Evolutionary conservation across 2,797 vertebrate genomes (phyloP).

Genomic region (Diceros bicornis): DNA sequence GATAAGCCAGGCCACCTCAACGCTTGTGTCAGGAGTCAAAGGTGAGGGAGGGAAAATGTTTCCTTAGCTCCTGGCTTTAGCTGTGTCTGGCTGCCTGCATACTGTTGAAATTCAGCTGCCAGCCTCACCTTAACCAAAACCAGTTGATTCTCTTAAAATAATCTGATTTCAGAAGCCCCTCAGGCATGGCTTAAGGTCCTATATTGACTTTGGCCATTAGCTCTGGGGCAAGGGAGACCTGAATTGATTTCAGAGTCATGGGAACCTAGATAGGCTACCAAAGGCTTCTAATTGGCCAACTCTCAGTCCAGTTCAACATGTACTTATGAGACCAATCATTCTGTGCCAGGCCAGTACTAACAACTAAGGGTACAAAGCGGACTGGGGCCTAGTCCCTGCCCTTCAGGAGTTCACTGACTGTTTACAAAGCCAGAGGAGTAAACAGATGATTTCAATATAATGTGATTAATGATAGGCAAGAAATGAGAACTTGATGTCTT

Average conservation of each 20-base stretch:
- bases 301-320: slow-evolving; percentile 42
- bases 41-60: background rate
- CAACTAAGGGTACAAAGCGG: slow-evolving; percentile 54
- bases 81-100: background rate
- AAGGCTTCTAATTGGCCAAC: slow-evolving; percentile 56
- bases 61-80: slow-evolving; percentile 48
- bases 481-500: slow-evolving; percentile 51
- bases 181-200: slow-evolving; percentile 16
- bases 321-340: slow-evolving; percentile 35
- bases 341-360: slow-evolving; percentile 44
- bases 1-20: background rate
- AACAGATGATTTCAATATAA: slow-evolving; percentile 66
- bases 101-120: slow-evolving; percentile 25
- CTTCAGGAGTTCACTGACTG: slow-evolving; percentile 12
- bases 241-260: slow-evolving; percentile 59
- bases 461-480: slow-evolving; percentile 55
- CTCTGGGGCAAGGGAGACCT: background rate
- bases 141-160: slow-evolving; percentile 53
- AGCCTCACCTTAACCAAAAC: slow-evolving; percentile 51
- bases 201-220: slow-evolving; percentile 57
- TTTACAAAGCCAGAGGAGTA: slow-evolving; percentile 57
- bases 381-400: slow-evolving; percentile 16
- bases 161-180: slow-evolving; percentile 66
- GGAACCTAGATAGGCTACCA: slow-evolving; percentile 1
- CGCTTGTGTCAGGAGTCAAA: slow-evolving; percentile 55